Conservation (phyloP, 2,113 vertebrate genomes). For the Tragulus kanchil region DNA sequence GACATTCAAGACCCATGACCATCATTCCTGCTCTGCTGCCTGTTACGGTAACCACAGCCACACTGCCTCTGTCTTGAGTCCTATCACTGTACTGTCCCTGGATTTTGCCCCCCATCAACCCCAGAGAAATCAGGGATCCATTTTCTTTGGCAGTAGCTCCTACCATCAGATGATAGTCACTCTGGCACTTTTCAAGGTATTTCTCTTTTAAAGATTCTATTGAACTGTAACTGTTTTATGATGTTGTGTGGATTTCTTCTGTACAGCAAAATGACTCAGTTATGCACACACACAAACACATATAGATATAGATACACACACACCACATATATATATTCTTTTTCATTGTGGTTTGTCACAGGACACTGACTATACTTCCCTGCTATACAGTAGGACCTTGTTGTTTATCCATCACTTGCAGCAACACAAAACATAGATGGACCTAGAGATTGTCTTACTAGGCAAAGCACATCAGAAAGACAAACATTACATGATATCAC, state of each 20-base stretch:
- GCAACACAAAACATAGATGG: neutral
- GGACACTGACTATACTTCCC: neutral
- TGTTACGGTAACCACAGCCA: neutral
- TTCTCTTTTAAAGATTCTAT: neutral
- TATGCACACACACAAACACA: neutral
- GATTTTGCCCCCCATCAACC: neutral
- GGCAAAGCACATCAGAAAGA: neutral
- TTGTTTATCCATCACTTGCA: neutral
- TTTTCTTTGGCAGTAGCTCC: neutral
- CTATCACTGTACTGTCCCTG: neutral
- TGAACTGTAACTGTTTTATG: neutral
- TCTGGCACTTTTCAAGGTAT: neutral
- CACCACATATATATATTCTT: neutral
- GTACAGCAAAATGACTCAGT: neutral
- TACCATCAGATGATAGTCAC: neutral
- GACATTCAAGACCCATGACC: neutral
- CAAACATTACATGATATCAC: neutral
- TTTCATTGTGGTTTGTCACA: neutral
- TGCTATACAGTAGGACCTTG: neutral
- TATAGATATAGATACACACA: neutral
- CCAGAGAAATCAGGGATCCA: neutral
- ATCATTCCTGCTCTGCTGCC: neutral
- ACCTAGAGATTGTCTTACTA: neutral
- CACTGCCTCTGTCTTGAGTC: neutral
- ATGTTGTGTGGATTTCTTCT: neutral